Conservation (phyloP, 2,113 vertebrate species). For the Lagopus muta region DNA sequence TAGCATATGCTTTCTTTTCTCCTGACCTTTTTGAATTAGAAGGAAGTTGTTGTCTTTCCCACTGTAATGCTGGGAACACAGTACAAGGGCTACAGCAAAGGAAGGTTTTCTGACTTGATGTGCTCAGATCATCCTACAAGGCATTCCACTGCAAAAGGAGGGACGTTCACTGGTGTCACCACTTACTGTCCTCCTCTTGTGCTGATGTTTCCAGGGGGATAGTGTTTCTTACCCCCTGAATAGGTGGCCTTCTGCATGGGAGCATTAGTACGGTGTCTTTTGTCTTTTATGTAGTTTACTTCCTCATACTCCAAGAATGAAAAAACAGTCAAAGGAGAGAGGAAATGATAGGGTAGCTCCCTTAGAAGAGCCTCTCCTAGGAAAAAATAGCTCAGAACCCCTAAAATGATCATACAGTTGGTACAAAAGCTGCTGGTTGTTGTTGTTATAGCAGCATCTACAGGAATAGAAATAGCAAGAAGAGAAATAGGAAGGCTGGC, state of each 20-base stretch:
- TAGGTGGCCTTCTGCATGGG: background rate
- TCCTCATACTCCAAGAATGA: background rate
- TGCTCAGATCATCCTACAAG: accelerated
- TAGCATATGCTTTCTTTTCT: background rate
- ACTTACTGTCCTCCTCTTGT: background rate
- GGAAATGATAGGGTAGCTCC: background rate
- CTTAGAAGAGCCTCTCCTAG: background rate
- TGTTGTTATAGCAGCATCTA: background rate
- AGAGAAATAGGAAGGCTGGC: background rate
- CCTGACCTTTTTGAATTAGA: background rate
- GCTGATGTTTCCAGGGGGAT: background rate
- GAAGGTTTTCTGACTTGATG: background rate
- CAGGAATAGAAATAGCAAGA: background rate
- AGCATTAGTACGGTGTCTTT: background rate
- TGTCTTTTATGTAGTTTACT: background rate
- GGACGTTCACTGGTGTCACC: background rate
- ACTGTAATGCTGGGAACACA: background rate
- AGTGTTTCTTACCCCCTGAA: background rate
- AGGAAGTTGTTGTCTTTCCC: background rate
- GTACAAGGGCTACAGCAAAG: background rate
- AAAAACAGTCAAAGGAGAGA: background rate
- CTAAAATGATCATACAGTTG: background rate
- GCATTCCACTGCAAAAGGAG: background rate
- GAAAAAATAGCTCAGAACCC: background rate
- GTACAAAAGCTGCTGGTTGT: background rate